A percentile compares a stretch with the other conserved stretches of the same genome.
phyloP scores from a whole-genome alignment of 1,140 invertebrate species.

The Copidosoma floridanum region DNA sequence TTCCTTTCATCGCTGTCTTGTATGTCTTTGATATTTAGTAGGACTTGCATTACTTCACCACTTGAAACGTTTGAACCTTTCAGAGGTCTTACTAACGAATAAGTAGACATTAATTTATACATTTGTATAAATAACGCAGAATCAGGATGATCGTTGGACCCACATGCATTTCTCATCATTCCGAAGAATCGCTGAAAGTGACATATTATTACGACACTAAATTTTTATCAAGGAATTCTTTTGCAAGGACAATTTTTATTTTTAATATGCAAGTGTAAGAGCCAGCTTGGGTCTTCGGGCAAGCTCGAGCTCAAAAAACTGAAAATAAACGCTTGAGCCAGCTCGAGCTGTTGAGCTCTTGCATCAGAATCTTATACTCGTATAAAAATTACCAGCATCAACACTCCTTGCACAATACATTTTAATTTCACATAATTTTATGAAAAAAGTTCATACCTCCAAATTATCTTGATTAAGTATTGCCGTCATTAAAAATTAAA shows the following conservation, averaged over 20 bases:
- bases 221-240: too few species aligned
- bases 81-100: constrained; percentile 22
- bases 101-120: constrained; percentile 10
- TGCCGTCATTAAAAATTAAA: constrained; percentile 16
- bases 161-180: constrained; percentile 19
- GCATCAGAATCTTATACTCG: too few species aligned
- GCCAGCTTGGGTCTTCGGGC: too few species aligned
- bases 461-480: constrained; percentile 17
- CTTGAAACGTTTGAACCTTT: constrained; percentile 11
- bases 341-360: too few species aligned
- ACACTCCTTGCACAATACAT: neutral
- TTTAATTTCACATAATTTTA: too few species aligned
- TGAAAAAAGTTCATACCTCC: constrained; percentile 8
- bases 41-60: constrained; percentile 2
- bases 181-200: constrained; percentile 18
- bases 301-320: too few species aligned
- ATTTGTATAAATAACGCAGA: constrained; percentile 17
- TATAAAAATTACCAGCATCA: too few species aligned
- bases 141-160: constrained; percentile 24
- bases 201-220: neutral
- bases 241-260: neutral
- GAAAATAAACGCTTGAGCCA: too few species aligned
- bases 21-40: neutral
- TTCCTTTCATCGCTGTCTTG: neutral
- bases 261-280: too few species aligned